A percentile compares a stretch with the other conserved stretches of the same genome.
These are phyloP conservation scores for Perognathus longimembris DNA, from an alignment of 2,113 vertebrate genomes.

Conservation along the genomic window DNA sequence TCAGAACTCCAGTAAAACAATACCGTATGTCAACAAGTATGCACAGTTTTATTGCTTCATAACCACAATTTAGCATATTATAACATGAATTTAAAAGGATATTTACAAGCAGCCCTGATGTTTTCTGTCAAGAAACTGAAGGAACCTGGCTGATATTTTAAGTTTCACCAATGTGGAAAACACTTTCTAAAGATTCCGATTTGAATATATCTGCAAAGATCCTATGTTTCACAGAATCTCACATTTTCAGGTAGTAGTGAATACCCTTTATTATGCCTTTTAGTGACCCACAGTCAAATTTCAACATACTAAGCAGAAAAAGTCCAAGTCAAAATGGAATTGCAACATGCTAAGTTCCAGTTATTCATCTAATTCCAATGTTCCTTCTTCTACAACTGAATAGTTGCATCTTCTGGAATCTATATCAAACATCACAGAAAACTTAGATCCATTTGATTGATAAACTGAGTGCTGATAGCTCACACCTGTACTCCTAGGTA, in stretches of 20 bases:
- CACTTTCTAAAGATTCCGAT: neutral
- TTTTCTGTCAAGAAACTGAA: neutral
- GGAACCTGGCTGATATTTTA: neutral
- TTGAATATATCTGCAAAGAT: neutral
- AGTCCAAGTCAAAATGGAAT: neutral
- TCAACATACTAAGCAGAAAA: neutral
- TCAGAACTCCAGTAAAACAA: neutral
- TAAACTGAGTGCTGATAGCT: too few relatives aligned
- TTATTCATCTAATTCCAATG: neutral
- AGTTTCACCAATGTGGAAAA: neutral
- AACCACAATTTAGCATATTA: neutral
- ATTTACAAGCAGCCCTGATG: neutral
- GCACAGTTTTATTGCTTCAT: neutral
- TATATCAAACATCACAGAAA: neutral
- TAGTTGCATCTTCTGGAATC: neutral
- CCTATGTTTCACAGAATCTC: neutral
- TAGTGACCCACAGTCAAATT: neutral
- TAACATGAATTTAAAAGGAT: neutral
- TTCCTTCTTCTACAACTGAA: neutral
- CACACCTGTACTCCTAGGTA: too few relatives aligned
- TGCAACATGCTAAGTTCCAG: neutral
- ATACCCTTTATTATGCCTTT: neutral
- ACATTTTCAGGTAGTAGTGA: neutral
- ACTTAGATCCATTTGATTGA: neutral
- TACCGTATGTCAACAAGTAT: neutral